phyloP scores from a whole-genome alignment of 30 jellyfish, hydroid and myxozoan species.

The Mastigias papua region DNA sequence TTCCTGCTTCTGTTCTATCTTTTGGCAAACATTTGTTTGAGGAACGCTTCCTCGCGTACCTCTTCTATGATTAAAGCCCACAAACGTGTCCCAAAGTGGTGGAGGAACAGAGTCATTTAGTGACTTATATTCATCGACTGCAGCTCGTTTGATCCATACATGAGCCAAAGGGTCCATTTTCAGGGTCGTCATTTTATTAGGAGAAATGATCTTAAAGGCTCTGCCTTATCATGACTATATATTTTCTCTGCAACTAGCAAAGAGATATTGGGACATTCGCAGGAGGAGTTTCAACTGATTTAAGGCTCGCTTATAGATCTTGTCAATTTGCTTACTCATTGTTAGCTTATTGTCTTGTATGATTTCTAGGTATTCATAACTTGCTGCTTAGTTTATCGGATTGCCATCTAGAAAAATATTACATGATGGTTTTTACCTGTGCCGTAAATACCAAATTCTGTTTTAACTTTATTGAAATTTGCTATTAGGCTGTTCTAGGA shows the following conservation, averaged over 20 bases:
- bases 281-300: slow-evolving; percentile 34
- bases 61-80: too few species aligned
- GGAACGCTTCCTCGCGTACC: too few species aligned
- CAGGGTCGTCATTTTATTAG: slow-evolving; percentile 30
- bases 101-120: slow-evolving; percentile 6
- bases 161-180: slow-evolving; percentile 41
- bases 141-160: slow-evolving; percentile 24
- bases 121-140: slow-evolving; percentile 35
- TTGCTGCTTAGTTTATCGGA: slow-evolving; percentile 25
- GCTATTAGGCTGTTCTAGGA: background rate
- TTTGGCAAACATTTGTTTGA: too few species aligned
- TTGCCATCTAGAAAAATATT: too few species aligned
- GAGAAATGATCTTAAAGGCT: slow-evolving; percentile 17
- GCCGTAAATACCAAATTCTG: too few species aligned
- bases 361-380: slow-evolving; percentile 32
- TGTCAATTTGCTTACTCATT: slow-evolving; percentile 24
- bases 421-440: too few species aligned
- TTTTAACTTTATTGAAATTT: background rate
- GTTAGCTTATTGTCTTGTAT: slow-evolving; percentile 37
- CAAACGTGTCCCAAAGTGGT: too few species aligned
- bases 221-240: slow-evolving; percentile 45
- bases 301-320: slow-evolving; percentile 49
- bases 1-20: too few species aligned
- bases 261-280: slow-evolving; percentile 37
- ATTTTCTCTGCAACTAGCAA: slow-evolving; percentile 49